A percentile compares a stretch with the other conserved stretches of the same genome.
Evolutionary conservation across 2,888 invertebrate species (phyloP).

Genomic region (Blastobasis lacticolella): DNA sequence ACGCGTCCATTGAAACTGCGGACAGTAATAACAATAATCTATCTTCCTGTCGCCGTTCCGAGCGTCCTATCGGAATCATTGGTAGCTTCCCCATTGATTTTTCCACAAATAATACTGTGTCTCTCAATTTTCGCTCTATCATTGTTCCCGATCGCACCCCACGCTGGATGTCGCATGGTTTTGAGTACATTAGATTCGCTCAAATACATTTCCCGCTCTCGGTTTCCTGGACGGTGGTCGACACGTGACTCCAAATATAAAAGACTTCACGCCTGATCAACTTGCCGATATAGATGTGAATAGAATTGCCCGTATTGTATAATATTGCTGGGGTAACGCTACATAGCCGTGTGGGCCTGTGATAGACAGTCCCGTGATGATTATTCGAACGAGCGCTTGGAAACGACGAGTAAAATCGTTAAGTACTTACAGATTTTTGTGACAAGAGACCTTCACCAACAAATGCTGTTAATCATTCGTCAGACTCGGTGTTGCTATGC

Average conservation of each 20-base stretch:
- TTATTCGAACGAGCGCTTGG: background rate
- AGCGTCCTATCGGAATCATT: constrained; percentile 28
- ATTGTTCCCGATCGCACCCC: constrained; percentile 31
- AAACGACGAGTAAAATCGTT: background rate
- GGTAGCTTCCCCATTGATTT: constrained; percentile 70
- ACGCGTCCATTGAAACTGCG: constrained; percentile 47
- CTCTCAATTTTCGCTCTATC: constrained; percentile 35
- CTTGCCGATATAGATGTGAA: constrained; percentile 59
- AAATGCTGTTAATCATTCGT: constrained; percentile 31
- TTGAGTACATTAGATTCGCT: constrained; percentile 70
- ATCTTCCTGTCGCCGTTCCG: constrained; percentile 53
- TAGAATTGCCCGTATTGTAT: constrained; percentile 67
- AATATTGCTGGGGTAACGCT: constrained; percentile 42
- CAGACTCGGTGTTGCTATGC: constrained; percentile 22
- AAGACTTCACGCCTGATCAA: constrained; percentile 69
- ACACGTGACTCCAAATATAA: constrained; percentile 69
- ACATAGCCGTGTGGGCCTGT: background rate
- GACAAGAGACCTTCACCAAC: background rate
- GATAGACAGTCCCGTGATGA: background rate
- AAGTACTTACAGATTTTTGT: background rate
- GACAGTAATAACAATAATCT: constrained; percentile 65
- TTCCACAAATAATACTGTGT: constrained; percentile 65
- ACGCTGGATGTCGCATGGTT: constrained; percentile 51
- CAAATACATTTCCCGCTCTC: constrained; percentile 52
- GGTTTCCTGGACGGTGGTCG: constrained; percentile 64